These are phyloP conservation scores for Bos taurus DNA, from an alignment of 2,113 vertebrate genomes.

Conservation along the genomic window ARS-UCD2.0 NC_037343.1:3281001-3281500, in stretches of 20 bases:
- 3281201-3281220: not conserved
- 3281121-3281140: not conserved
- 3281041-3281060: not conserved
- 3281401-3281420: not conserved
- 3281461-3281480: not conserved
- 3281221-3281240: not conserved
- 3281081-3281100: not conserved
- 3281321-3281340: not conserved
- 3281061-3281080: not conserved
- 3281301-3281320: not conserved
- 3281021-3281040: not conserved
- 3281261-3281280: not conserved
- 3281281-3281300: not conserved
- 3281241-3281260: not conserved
- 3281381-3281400: not conserved
- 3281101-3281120: not conserved
- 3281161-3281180: not conserved
- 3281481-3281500: not conserved
- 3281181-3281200: not conserved
- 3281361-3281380: not conserved
- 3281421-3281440: not conserved
- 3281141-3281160: not conserved
- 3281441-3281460: not conserved
- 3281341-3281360: not conserved
- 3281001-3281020: fast-evolving